Evolutionary conservation across 92 coral and sea anemone genomes (phyloP), one percentile per base, ranked within the genome.

Genomic region (Galaxea fascicularis): DNA sequence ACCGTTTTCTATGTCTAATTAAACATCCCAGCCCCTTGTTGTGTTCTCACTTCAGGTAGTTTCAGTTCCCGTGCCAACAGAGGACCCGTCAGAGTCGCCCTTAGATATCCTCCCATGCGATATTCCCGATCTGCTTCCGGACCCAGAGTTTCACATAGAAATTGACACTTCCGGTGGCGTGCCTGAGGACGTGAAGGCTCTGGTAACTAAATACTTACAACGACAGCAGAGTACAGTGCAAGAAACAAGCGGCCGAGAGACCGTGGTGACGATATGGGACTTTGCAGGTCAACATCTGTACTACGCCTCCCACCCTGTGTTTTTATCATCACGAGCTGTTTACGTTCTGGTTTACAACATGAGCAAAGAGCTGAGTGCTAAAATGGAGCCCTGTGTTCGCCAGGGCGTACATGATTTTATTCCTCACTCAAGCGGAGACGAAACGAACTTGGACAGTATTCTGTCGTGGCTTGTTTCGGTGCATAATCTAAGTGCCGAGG

Each of bases 221-320:
- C 83, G 83, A 18, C 78, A 80, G 15, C 64, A 82, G 35, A 30
- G 80, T 17, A n/a, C n/a, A n/a, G 91, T 88, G 13, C 86, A 79
- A 56, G 82, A 74, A 57, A 73, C 44, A 8, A 74, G 86, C 62
- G 80, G 68, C 73, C 49, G 89, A 16, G 93, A 94, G 60, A 89
- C 93, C 31, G 91, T 89, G 20, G 93, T 94, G 6, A 94, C 91
- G 12, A 71, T 92, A 21, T 94, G 98, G 98, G 98, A 94, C 79
- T 94, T 94, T 35, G 98, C 98, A n/a, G 98, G 98, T 20, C 98
- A 94, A 69, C 98, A 94, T 63, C 75, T 94, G 53, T 94, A 94
- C 76, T 94, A 94, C 71, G 98, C 98, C 5, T 94, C 98, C 12
- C 98, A 94, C 64, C 93, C 98, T 22, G 98, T 94, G 80, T 94